Percentiles rank a stretch among this genome's conserved stretches.
Evolutionary conservation across 2,797 vertebrate genomes (phyloP).

Genomic region (Champsocephalus gunnari): DNA sequence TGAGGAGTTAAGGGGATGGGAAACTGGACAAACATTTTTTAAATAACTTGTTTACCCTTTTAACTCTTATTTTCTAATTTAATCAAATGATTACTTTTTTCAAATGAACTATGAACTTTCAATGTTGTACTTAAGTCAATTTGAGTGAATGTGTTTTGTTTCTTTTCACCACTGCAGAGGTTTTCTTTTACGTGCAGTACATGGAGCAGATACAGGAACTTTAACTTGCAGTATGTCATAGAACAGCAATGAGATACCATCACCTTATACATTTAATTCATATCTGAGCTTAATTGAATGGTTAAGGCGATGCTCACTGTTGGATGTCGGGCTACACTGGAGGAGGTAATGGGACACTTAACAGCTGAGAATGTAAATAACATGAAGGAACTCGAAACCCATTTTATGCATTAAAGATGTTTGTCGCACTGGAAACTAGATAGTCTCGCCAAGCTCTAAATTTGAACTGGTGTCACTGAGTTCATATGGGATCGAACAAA

Average conservation of each 20-base stretch:
- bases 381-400: conserved; percentile 17
- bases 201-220: conserved; percentile 31
- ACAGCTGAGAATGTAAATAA: conserved; percentile 48
- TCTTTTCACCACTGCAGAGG: background rate
- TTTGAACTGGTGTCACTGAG: conserved; percentile 81
- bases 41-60: too few relatives aligned
- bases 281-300: conserved; percentile 63
- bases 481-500: conserved; percentile 79
- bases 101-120: background rate
- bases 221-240: conserved; percentile 41
- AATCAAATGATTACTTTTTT: background rate
- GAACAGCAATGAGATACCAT: conserved; percentile 21
- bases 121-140: background rate
- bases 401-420: background rate
- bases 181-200: background rate
- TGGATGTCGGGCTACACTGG: conserved; percentile 51
- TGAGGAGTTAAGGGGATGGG: background rate
- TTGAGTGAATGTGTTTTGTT: background rate
- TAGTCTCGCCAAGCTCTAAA: conserved; percentile 76
- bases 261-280: too few relatives aligned
- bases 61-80: background rate
- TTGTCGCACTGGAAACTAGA: conserved; percentile 13
- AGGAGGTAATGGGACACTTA: conserved; percentile 15
- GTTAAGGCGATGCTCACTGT: conserved; percentile 31
- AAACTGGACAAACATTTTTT: too few relatives aligned